Evolutionary conservation across 2,113 vertebrate genomes (phyloP), one percentile per base, ranked within the genome.

Genomic region (Myrmophylax atrothorax): DNA sequence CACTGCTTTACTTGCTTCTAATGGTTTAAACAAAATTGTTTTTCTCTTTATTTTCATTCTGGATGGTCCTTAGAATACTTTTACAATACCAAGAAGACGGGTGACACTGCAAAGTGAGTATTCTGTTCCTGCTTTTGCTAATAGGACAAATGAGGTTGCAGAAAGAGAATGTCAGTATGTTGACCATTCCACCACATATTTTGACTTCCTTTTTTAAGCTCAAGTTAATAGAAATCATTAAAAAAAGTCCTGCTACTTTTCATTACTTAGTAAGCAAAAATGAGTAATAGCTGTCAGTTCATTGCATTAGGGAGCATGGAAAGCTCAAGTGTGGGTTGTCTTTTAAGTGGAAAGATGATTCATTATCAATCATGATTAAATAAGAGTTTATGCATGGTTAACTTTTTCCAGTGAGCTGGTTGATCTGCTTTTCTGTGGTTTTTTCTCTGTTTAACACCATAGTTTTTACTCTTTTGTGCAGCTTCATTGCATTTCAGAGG

Each of bases 21-120:
- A 33, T 59, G 9, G 10, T 53, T 94, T 76, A 47, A 92, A 40
- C 3, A 55, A 55, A 84, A 37, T 35, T 37, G 7, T 25, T 70
- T 85, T 46, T 66, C 16, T 70, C 6, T 75, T 78, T 59, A 6
- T 64, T 56, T 62, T 79, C 9, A 63, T 94, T 81, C 40, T 85
- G 75, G 25, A 31, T 88, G 72, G 19, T 63, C 67, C 26, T 80
- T 75, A 98, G 97, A 78, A 24, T 93, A 93, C 87, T 87, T 96
- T 24, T 49, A 52, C 56, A 62, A 44, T 14, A 60, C 1, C 0
- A 87, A 81, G 47, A 96, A 82, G 49, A 70, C 12, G 3, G 18
- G 49, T 62, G 35, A 47, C 47, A 56, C 94, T 87, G 17, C 87
- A 50, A 90, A 91, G 97, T 98, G 91, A 96, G 97, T 80, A 52